Base-by-base conservation (phyloP, 2,888 invertebrate species). In the Magallana nippona region DNA sequence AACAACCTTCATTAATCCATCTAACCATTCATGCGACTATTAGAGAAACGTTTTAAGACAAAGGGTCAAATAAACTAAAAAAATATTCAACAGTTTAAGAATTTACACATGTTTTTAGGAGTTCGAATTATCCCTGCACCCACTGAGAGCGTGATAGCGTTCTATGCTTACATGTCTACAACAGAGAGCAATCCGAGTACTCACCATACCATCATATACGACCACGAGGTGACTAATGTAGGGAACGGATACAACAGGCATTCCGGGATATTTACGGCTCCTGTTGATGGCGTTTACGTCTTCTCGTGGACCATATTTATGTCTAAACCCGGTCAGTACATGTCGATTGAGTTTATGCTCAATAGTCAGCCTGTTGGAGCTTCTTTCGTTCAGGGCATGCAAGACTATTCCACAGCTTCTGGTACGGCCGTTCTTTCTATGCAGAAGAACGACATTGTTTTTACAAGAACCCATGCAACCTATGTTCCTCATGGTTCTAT, bases 261-360 rank as follows among this genome's bases (percentile, higher is more conserved):
- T 80, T 80, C 80, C 32, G 80, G 80, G 17, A 58, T 15, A 0
- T 80, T 80, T 22, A 22, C 17, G 17, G 60, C 60, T 60, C 58
- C 58, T 27, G n/a, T 58, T 0, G 57, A 22, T 80, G 80, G 80
- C 8, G n/a, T 80, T 15, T 58, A 80, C 17, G 60, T 80, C 15
- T 58, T 80, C n/a, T 27, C 80, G 22, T 80, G 60, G 56, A 80
- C 19, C 22, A 80, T 55, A 5, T 57, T 58, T 17, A 22, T 79
- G 19, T 15, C n/a, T 10, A 5, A 2, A 11, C 13, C 22, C 1
- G 15, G 27, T 13, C 1, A 55, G 19, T 80, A 58, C 11, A 58
- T 32, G 56, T 80, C 58, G 1, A 58, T 58, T 32, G 80, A 58
- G 58, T 27, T 27, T 27, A 58, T 27, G 3, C 56, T 27, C 0